phyloP scores from a whole-genome alignment of 2,113 vertebrate genomes.

The Pachyramphus minor region DNA sequence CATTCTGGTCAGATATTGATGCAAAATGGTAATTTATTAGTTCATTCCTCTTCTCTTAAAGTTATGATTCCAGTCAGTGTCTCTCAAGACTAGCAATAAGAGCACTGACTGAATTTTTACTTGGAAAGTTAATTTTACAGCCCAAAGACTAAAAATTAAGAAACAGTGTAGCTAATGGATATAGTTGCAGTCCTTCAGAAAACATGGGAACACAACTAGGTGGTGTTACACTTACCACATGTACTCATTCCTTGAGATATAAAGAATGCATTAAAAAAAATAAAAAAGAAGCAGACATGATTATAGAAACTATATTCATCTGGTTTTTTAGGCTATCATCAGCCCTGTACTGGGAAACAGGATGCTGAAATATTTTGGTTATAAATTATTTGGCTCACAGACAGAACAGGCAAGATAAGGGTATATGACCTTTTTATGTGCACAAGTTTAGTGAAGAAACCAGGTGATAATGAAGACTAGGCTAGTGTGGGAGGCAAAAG shows the following conservation, averaged over 20 bases:
- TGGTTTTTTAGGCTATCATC: not conserved
- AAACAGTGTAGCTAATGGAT: not conserved
- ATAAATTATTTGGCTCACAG: not conserved
- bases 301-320: not conserved
- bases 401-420: not conserved
- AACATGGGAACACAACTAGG: not conserved
- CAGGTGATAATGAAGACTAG: not conserved
- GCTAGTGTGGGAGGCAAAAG: not conserved
- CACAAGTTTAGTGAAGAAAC: not conserved
- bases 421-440: not conserved
- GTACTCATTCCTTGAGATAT: not conserved
- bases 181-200: not conserved
- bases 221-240: not conserved
- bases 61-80: not conserved
- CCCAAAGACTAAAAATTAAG: not conserved
- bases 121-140: not conserved
- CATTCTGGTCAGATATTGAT: not conserved
- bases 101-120: not conserved
- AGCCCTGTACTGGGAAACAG: not conserved
- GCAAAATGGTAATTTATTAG: not conserved
- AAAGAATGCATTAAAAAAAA: not conserved
- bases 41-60: not conserved
- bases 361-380: not conserved
- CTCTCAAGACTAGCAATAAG: not conserved
- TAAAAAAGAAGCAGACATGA: not conserved